Conservation (phyloP, 1,140 invertebrate species). For the Lordiphosa stackelbergi region DNA sequence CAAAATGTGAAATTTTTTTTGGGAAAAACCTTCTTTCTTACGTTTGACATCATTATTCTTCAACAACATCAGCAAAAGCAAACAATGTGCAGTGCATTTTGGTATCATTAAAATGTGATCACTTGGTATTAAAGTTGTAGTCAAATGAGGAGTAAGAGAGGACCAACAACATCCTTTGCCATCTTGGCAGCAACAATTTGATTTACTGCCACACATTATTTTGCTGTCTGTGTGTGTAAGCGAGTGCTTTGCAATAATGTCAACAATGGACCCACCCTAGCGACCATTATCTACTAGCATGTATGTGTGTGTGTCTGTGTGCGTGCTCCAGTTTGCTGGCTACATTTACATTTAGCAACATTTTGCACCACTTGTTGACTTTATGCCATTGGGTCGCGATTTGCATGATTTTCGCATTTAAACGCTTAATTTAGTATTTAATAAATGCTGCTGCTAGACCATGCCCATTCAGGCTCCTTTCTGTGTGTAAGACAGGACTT, state of each 20-base stretch:
- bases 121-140: slow-evolving; percentile 64
- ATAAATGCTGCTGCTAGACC: slow-evolving; percentile 16
- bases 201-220: slow-evolving; percentile 61
- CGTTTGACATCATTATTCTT: slow-evolving; percentile 64
- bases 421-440: slow-evolving; percentile 65
- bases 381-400: slow-evolving; percentile 46
- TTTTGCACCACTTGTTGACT: slow-evolving; percentile 63
- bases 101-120: slow-evolving; percentile 76
- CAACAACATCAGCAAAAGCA: slow-evolving; percentile 19
- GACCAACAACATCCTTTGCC: slow-evolving; percentile 16
- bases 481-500: slow-evolving; percentile 37
- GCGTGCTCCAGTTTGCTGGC: slow-evolving; percentile 30
- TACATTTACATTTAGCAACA: slow-evolving; percentile 58
- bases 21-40: slow-evolving; percentile 21
- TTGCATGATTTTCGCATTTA: slow-evolving; percentile 71
- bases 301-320: slow-evolving; percentile 10
- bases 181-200: slow-evolving; percentile 50
- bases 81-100: slow-evolving; percentile 60
- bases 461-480: neutral
- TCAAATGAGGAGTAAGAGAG: slow-evolving; percentile 42
- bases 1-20: slow-evolving; percentile 57
- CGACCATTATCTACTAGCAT: slow-evolving; percentile 17
- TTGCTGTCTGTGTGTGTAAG: slow-evolving; percentile 12
- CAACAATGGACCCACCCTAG: slow-evolving; percentile 53
- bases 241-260: slow-evolving; percentile 58